Conservation (phyloP, 2,113 vertebrate genomes). For the Heterotilapia buettikoferi region DNA sequence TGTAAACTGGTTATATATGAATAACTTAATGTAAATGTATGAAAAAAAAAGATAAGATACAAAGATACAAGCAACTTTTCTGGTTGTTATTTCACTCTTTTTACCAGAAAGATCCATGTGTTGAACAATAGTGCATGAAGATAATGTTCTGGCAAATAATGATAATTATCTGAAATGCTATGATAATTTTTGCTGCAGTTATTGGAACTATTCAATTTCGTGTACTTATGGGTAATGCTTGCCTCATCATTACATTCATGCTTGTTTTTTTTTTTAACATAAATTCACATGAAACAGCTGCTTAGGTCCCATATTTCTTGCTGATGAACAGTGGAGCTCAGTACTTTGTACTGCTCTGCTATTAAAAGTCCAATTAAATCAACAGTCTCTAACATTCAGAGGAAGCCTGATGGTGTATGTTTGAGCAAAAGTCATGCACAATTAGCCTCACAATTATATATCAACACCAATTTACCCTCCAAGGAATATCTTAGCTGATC, state of each 20-base stretch:
- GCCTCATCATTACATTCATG: background rate
- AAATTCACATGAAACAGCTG: background rate
- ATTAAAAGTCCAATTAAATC: background rate
- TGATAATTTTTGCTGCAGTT: background rate
- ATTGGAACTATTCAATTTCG: background rate
- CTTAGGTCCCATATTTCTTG: background rate
- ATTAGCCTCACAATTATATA: background rate
- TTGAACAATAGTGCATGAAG: background rate
- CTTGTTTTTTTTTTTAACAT: background rate
- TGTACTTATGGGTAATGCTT: background rate
- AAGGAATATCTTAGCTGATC: slow-evolving; percentile 9
- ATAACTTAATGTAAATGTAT: background rate
- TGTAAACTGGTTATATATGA: background rate
- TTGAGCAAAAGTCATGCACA: background rate
- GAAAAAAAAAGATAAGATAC: fast-evolving
- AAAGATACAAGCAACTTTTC: background rate
- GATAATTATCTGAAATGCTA: background rate
- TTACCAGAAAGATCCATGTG: background rate
- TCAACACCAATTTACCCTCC: background rate
- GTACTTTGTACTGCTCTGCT: background rate
- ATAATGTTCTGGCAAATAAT: background rate
- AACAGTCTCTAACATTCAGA: background rate
- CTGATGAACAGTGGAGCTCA: background rate
- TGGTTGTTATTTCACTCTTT: background rate
- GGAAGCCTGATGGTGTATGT: background rate